phyloP scores from a whole-genome alignment of 2,888 invertebrate genomes.

The Schizaphis graminum region DNA sequence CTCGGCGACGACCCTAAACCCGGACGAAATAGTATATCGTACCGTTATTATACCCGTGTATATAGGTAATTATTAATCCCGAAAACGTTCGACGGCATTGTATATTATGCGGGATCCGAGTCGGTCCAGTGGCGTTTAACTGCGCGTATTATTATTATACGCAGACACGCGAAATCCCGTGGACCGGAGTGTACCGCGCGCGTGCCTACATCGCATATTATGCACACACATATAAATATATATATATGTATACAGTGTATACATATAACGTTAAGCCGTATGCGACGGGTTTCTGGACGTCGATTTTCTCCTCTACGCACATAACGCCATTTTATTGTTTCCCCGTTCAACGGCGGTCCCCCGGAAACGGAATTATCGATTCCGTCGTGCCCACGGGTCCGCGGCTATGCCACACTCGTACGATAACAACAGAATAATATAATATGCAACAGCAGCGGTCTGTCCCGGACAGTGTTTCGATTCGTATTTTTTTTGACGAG shows the following conservation, averaged over 20 bases:
- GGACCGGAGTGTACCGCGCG: not conserved
- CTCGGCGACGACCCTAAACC: too few relatives aligned
- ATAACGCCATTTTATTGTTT: constrained; percentile 39
- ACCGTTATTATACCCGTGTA: not conserved
- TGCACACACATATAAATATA: too few relatives aligned
- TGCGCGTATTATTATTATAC: not conserved
- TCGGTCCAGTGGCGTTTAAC: constrained; percentile 16
- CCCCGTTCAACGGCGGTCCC: not conserved
- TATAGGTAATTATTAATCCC: constrained; percentile 45
- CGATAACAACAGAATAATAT: too few relatives aligned
- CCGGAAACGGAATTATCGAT: constrained; percentile 7
- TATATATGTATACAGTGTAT: too few relatives aligned
- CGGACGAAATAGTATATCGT: not conserved
- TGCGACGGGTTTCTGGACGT: constrained; percentile 16
- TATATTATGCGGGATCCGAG: not conserved
- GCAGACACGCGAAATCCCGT: constrained; percentile 18
- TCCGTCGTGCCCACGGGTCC: not conserved
- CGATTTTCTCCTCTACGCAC: not conserved
- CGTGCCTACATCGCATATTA: too few relatives aligned
- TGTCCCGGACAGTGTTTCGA: not conserved
- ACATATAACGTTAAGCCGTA: not conserved
- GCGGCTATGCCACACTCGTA: not conserved
- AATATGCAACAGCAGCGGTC: not conserved
- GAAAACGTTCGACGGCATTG: not conserved
- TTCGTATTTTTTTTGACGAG: not conserved